Percentiles rank a stretch among this genome's conserved stretches.
Conservation (phyloP, 2,113 vertebrate genomes). For the Salvelinus alpinus region DNA sequence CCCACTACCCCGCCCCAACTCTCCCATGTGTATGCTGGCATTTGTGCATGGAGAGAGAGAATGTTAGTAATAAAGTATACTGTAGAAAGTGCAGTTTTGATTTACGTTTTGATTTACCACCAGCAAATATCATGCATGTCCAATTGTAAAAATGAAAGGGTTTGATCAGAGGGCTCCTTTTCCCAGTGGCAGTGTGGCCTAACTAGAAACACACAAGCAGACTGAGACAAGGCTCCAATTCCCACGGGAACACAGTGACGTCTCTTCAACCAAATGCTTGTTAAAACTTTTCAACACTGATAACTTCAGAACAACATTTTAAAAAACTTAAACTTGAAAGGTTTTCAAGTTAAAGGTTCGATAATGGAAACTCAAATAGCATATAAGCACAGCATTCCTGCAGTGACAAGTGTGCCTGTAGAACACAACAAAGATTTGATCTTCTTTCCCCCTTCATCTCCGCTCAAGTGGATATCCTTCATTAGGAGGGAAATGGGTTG, state of each 20-base stretch:
- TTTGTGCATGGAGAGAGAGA: too few relatives aligned
- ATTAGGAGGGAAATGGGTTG: constrained; percentile 55
- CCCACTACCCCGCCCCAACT: too few relatives aligned
- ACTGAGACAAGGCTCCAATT: too few relatives aligned
- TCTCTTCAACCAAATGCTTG: too few relatives aligned
- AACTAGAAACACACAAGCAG: too few relatives aligned
- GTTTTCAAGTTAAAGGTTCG: constrained; percentile 30
- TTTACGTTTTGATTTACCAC: not conserved
- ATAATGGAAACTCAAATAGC: constrained; percentile 52
- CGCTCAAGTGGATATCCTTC: constrained; percentile 49
- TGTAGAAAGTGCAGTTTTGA: not conserved
- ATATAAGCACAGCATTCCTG: constrained; percentile 32
- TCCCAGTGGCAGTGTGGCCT: too few relatives aligned
- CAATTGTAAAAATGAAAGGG: too few relatives aligned
- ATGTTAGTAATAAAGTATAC: not conserved
- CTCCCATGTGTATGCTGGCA: too few relatives aligned
- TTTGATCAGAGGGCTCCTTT: too few relatives aligned
- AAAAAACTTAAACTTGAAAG: constrained; percentile 39
- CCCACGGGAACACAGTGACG: too few relatives aligned
- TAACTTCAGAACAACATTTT: not conserved
- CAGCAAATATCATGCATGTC: too few relatives aligned
- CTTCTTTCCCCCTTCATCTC: constrained; percentile 27
- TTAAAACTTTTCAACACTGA: not conserved
- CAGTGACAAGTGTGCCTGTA: constrained; percentile 27
- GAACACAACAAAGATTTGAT: constrained; percentile 47